Percentiles rank a stretch among this genome's conserved stretches.
These are phyloP conservation scores for Cylindroiulus punctatus DNA, from an alignment of 2,888 invertebrate genomes.

Conservation along the genomic window DNA sequence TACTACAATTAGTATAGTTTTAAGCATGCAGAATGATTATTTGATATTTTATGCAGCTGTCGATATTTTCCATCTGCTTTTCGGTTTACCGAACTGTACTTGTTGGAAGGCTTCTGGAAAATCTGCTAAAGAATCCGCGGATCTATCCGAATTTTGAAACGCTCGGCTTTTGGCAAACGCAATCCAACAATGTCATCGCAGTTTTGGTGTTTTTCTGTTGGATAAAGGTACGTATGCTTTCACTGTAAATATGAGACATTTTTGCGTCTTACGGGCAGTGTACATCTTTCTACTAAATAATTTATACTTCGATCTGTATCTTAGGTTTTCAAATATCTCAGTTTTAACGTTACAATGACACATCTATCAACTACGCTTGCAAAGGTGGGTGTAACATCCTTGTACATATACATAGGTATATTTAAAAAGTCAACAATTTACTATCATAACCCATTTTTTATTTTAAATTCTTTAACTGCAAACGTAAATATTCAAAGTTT, in stretches of 20 bases:
- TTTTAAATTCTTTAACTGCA: no score
- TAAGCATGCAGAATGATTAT: not conserved
- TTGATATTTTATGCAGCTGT: conserved; percentile 64
- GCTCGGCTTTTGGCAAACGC: conserved; percentile 71
- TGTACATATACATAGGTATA: no score
- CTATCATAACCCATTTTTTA: no score
- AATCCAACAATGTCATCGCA: conserved; percentile 73
- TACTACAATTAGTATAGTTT: not conserved
- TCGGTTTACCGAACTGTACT: conserved; percentile 67
- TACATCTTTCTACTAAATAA: no score
- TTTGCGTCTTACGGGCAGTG: no score
- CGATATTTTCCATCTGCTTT: conserved; percentile 68
- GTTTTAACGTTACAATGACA: conserved; percentile 77
- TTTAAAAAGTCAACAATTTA: no score
- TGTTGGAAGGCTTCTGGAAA: conserved; percentile 65
- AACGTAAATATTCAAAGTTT: no score
- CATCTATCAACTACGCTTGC: no score
- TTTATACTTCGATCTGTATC: no score
- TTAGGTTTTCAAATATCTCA: conserved; percentile 76
- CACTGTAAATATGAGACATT: no score
- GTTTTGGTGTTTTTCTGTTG: conserved; percentile 69
- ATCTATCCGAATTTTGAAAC: conserved; percentile 72
- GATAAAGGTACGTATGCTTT: no score
- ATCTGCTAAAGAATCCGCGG: conserved; percentile 65
- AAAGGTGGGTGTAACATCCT: no score